These are phyloP conservation scores for Aleiodes alternator DNA, from an alignment of 2,888 invertebrate species.

Conservation along the genomic window DNA sequence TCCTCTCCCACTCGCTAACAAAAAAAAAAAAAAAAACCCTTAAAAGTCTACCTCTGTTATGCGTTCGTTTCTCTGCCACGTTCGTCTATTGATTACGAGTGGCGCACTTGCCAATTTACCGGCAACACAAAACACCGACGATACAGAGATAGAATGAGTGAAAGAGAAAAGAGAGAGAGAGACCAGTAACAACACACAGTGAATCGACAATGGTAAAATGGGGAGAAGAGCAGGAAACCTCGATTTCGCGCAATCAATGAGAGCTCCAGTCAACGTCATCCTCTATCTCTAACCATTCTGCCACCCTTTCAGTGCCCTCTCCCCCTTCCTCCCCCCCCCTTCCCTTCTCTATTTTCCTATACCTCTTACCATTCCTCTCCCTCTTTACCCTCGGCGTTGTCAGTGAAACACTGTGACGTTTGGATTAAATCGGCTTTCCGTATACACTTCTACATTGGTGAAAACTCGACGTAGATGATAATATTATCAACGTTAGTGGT, in stretches of 20 bases:
- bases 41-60: constrained; percentile 22
- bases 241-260: constrained; percentile 66
- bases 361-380: constrained; percentile 10
- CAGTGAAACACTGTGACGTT: constrained; percentile 16
- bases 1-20: neutral
- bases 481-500: constrained; percentile 39
- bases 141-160: constrained; percentile 43
- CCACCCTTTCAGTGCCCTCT: constrained; percentile 40
- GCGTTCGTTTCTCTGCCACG: constrained; percentile 25
- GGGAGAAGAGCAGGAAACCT: constrained; percentile 61
- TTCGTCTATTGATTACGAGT: constrained; percentile 47
- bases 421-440: constrained; percentile 41
- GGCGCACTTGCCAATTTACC: constrained; percentile 63
- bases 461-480: constrained; percentile 25
- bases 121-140: constrained; percentile 59
- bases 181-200: constrained; percentile 34
- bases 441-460: constrained; percentile 23
- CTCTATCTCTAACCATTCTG: constrained; percentile 49
- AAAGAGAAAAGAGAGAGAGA: constrained; percentile 53
- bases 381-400: constrained; percentile 5
- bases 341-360: constrained; percentile 10
- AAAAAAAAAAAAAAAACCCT: neutral
- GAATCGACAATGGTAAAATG: constrained; percentile 55
- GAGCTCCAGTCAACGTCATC: constrained; percentile 54
- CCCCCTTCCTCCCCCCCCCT: constrained; percentile 24